Evolutionary conservation across 2,888 invertebrate genomes (phyloP).

Genomic region (Athrips mouffetella): DNA sequence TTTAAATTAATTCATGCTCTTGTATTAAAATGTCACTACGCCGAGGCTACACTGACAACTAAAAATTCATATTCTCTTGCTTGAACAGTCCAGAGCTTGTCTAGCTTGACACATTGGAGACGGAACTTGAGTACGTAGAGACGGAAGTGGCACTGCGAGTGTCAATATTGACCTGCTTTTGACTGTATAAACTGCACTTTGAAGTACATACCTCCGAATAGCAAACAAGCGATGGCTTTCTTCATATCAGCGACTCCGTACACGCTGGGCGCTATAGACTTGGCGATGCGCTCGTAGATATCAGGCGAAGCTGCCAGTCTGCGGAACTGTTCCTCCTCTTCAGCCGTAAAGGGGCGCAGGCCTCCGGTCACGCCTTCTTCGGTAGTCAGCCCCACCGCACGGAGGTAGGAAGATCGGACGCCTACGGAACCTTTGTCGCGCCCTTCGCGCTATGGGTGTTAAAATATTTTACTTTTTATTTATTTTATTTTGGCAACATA

Average conservation of each 20-base stretch:
- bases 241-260: slow-evolving; percentile 97
- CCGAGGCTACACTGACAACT: too few relatives aligned
- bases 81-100: too few relatives aligned
- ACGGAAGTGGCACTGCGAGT: too few relatives aligned
- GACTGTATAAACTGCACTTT: too few relatives aligned
- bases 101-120: too few relatives aligned
- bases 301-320: slow-evolving; percentile 90
- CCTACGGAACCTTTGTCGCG: slow-evolving; percentile 91
- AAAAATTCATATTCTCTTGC: too few relatives aligned
- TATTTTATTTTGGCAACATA: not conserved
- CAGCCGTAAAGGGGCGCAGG: slow-evolving; percentile 67
- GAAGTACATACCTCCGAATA: slow-evolving; percentile 88
- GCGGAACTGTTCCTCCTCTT: slow-evolving; percentile 84
- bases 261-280: slow-evolving; percentile 97
- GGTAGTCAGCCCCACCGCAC: slow-evolving; percentile 94
- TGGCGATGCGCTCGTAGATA: slow-evolving; percentile 92
- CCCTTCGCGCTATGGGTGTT: slow-evolving; percentile 75
- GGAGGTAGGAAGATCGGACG: slow-evolving; percentile 95
- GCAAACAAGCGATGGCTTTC: slow-evolving; percentile 95
- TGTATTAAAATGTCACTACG: too few relatives aligned
- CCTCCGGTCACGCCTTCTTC: slow-evolving; percentile 89
- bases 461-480: not conserved
- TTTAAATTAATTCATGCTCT: too few relatives aligned
- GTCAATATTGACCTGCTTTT: too few relatives aligned
- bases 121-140: too few relatives aligned